Conservation (phyloP, 2,888 invertebrate genomes). For the Parnassius apollo region DNA sequence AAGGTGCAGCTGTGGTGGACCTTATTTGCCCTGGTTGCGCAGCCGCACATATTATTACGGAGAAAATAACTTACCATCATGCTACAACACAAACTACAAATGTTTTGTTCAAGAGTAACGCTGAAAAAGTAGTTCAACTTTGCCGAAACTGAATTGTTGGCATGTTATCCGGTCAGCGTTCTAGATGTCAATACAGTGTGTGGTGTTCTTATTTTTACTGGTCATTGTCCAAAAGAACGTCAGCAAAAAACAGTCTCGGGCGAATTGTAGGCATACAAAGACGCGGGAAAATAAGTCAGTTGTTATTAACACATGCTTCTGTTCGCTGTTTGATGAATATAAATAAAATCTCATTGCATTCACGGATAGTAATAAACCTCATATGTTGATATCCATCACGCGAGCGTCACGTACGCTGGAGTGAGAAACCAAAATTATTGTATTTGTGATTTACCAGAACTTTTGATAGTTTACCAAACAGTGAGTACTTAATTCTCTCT, state of each 20-base stretch:
- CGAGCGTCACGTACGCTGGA: not conserved
- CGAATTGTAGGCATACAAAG: constrained; percentile 50
- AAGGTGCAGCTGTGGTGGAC: no score
- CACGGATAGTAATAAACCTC: constrained; percentile 41
- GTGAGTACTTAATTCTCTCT: constrained; percentile 18
- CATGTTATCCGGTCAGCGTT: constrained; percentile 70
- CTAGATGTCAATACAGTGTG: constrained; percentile 71
- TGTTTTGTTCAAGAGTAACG: constrained; percentile 18
- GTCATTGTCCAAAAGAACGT: constrained; percentile 74
- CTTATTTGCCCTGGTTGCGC: no score
- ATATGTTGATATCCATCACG: constrained; percentile 15
- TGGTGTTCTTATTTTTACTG: constrained; percentile 72
- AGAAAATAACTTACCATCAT: no score
- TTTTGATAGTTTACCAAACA: constrained; percentile 2
- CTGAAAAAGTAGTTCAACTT: constrained; percentile 31
- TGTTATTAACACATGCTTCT: constrained; percentile 56
- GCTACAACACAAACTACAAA: not conserved
- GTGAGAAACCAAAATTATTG: not conserved
- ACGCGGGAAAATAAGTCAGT: constrained; percentile 68
- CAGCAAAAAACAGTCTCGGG: constrained; percentile 51
- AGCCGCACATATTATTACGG: no score
- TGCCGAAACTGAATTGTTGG: constrained; percentile 58
- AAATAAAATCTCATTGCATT: constrained; percentile 51
- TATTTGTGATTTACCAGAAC: not conserved
- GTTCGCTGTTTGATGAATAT: constrained; percentile 62